These are phyloP conservation scores for Poecilia picta DNA, from an alignment of 2,797 vertebrate species.

Conservation along the genomic window DNA sequence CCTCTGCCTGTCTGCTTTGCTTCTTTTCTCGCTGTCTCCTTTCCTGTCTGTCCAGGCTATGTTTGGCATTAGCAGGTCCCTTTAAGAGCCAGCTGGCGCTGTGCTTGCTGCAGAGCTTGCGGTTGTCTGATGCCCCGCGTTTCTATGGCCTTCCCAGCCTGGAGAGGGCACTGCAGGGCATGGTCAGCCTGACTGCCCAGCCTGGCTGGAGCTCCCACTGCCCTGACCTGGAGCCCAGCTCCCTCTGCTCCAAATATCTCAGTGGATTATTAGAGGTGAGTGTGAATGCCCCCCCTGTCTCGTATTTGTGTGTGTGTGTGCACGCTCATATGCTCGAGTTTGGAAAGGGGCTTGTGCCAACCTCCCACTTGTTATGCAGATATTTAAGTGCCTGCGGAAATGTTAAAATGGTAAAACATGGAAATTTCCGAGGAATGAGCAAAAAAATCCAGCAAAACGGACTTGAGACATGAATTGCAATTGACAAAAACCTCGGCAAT, in stretches of 20 bases:
- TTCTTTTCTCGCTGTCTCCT: constrained; percentile 28
- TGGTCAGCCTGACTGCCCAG: constrained; percentile 89
- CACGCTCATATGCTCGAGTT: constrained; percentile 38
- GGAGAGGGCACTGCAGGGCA: constrained; percentile 89
- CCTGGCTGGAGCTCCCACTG: constrained; percentile 91
- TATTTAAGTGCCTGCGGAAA: constrained; percentile 41
- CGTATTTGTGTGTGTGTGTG: constrained; percentile 17
- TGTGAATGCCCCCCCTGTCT: constrained; percentile 5
- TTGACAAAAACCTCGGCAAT: constrained; percentile 64
- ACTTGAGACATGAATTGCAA: constrained; percentile 65
- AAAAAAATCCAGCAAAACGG: constrained; percentile 61
- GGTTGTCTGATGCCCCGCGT: constrained; percentile 89
- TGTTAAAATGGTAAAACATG: constrained; percentile 33
- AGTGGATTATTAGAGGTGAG: constrained; percentile 91
- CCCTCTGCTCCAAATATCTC: constrained; percentile 91
- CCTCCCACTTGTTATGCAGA: constrained; percentile 33
- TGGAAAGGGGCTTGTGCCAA: constrained; percentile 27
- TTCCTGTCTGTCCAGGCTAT: constrained; percentile 79
- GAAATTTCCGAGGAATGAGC: constrained; percentile 72
- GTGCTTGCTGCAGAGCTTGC: constrained; percentile 89
- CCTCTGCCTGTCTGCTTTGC: constrained; percentile 39
- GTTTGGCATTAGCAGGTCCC: constrained; percentile 82
- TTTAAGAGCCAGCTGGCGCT: constrained; percentile 90
- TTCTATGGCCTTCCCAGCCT: constrained; percentile 97
- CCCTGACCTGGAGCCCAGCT: constrained; percentile 75